Percentiles rank a stretch among this genome's conserved stretches.
Evolutionary conservation across 2,113 vertebrate species (phyloP).

Genomic region (Dromiciops gliroides): DNA sequence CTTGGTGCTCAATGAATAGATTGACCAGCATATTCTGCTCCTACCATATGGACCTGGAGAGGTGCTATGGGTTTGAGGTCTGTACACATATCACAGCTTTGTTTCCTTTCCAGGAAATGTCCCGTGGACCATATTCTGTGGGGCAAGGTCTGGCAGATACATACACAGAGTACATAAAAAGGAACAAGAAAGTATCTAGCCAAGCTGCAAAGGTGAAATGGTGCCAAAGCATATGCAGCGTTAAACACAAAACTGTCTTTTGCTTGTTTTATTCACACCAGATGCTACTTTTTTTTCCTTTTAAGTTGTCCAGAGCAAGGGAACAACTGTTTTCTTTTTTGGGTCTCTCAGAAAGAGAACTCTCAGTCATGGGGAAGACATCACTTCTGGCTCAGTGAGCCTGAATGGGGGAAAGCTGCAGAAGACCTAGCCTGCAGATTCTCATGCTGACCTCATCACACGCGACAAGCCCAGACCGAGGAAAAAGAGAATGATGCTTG

Average conservation of each 20-base stretch:
- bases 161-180: background rate
- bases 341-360: background rate
- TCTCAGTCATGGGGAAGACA: conserved; percentile 48
- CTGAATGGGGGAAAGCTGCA: background rate
- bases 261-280: conserved; percentile 55
- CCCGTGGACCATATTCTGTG: background rate
- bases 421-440: conserved; percentile 73
- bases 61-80: background rate
- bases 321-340: conserved; percentile 22
- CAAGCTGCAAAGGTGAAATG: background rate
- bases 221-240: background rate
- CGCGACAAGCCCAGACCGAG: conserved; percentile 70
- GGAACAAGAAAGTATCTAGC: background rate
- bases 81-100: background rate
- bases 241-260: background rate
- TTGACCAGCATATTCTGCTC: background rate
- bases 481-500: conserved; percentile 72
- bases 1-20: background rate
- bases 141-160: background rate
- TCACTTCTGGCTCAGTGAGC: conserved; percentile 58
- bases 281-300: background rate
- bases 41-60: background rate
- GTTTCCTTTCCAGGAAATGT: background rate
- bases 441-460: conserved; percentile 70
- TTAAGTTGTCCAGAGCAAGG: background rate